These are phyloP conservation scores for Lycia hirtaria DNA, from an alignment of 2,888 invertebrate genomes.

Conservation along the genomic window DNA sequence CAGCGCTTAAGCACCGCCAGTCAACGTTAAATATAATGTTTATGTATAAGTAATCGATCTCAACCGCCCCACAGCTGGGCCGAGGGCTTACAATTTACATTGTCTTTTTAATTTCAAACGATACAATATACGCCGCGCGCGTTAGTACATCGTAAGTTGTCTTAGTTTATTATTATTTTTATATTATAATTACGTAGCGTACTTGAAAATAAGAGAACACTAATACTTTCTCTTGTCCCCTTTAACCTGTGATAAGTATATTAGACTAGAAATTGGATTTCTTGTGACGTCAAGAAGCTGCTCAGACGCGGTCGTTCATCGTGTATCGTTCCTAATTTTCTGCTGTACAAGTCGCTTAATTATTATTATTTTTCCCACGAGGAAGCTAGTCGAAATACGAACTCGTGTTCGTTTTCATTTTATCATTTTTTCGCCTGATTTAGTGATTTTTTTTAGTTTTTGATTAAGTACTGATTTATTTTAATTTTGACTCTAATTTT, in stretches of 20 bases:
- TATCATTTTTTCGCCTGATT: conserved; percentile 66
- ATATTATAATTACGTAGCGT: conserved; percentile 58
- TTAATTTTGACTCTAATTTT: conserved; percentile 55
- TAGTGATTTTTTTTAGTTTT: conserved; percentile 60
- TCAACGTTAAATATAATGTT: conserved; percentile 63
- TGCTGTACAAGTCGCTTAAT: conserved; percentile 65
- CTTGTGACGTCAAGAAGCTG: conserved; percentile 76
- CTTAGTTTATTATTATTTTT: conserved; percentile 70
- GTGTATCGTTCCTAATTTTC: conserved; percentile 77
- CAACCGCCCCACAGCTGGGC: conserved; percentile 73
- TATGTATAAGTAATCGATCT: conserved; percentile 79
- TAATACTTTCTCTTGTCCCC: conserved; percentile 84
- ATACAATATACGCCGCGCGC: conserved; percentile 58
- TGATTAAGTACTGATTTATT: conserved; percentile 13
- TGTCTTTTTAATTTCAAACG: conserved; percentile 66
- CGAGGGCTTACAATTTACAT: conserved; percentile 67
- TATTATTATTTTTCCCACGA: conserved; percentile 56
- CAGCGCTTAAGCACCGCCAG: conserved; percentile 73
- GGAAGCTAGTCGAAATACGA: conserved; percentile 72
- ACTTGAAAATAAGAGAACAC: conserved; percentile 81
- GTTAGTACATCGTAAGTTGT: conserved; percentile 75
- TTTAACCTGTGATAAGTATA: conserved; percentile 85
- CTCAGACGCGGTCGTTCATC: conserved; percentile 70
- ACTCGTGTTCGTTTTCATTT: conserved; percentile 56
- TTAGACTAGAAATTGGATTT: conserved; percentile 78